Base-by-base conservation (phyloP, 2,888 invertebrate species). In the Bombylius discolor region DNA sequence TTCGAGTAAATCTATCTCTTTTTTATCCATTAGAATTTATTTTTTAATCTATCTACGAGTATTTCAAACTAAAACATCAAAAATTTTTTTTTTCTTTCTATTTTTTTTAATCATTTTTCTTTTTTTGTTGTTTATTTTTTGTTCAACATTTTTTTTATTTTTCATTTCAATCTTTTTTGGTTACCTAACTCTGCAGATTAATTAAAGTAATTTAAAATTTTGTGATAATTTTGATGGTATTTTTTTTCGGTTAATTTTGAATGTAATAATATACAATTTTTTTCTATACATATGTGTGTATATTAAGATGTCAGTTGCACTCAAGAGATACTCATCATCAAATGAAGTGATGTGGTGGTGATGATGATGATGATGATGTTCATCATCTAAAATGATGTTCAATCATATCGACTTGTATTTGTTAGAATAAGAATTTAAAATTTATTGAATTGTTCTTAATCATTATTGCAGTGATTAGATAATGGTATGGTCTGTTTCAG, bases 191-290 rank as follows among this genome's bases (percentile, higher is more conserved):
- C 54, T 42, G 49, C 64, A 66, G 67, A 69, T 69, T 69, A 68
- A 69, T 68, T 67, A 65, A 65, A 63, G 65, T 64, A 66, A 67
- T 68, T 68, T 63, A 62, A 65, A 64, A 64, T 65, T 67, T 67
- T 61, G 64, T 67, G 66, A 66, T 68, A 68, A 68, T 68, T 67
- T 66, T 61, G 64, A 63, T 62, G 62, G 63, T 64, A 63, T 64
- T 64, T 64, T 67, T 67, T 67, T 65, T 42, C 9, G 9, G 36
- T 6, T 36, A 36, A 6, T 36, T 36, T 36, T 36, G 36, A 36
- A 36, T 9, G 7, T 36, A 36, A 36, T 36, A 36, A 36, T 36
- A 36, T 36, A 9, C 7, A 8, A 36, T 36, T 36, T 36, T 36
- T 8, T 36, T 42, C 11, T 42, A 11, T 11, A 42, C 1, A 42